A percentile compares a stretch with the other conserved stretches of the same genome.
Conservation (phyloP, 1,140 invertebrate species). For the Mylabris phalerata region DNA sequence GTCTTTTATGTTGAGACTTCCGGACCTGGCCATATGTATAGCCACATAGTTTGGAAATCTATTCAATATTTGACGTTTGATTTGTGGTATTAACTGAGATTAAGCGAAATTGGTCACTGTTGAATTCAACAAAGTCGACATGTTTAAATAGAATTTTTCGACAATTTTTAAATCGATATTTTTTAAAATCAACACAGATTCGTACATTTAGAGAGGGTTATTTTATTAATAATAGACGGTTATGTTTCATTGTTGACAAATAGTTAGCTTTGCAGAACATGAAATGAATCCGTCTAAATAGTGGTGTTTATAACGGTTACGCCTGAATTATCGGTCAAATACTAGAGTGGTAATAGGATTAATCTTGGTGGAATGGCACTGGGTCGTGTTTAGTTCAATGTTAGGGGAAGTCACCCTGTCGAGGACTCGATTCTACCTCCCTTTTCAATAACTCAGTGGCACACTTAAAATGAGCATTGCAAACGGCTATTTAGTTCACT, state of each 20-base stretch:
- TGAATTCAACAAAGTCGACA: too few species aligned
- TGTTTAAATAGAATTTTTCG: too few species aligned
- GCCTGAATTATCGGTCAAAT: constrained; percentile 17
- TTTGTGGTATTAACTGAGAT: constrained; percentile 5
- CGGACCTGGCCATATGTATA: constrained; percentile 1
- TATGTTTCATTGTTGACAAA: constrained; percentile 14
- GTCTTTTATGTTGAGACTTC: constrained; percentile 8
- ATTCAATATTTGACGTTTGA: constrained; percentile 8
- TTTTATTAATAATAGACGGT: neutral
- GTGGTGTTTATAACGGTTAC: constrained; percentile 17
- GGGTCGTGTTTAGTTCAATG: constrained; percentile 1
- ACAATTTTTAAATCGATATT: too few species aligned
- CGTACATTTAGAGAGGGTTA: too few species aligned
- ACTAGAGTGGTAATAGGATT: constrained; percentile 15
- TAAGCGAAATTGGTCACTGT: neutral
- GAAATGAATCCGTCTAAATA: constrained; percentile 15
- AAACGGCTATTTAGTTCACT: constrained; percentile 32
- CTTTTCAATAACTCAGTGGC: constrained; percentile 17
- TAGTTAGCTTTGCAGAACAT: constrained; percentile 15
- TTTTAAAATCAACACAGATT: too few species aligned
- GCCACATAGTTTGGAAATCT: constrained; percentile 6
- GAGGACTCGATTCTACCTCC: constrained; percentile 14
- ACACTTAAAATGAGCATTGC: constrained; percentile 24
- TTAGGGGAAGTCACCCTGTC: constrained; percentile 16
- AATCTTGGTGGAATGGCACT: constrained; percentile 16